phyloP scores from a whole-genome alignment of 2,888 invertebrate species.

The Cheilosia soror region DNA sequence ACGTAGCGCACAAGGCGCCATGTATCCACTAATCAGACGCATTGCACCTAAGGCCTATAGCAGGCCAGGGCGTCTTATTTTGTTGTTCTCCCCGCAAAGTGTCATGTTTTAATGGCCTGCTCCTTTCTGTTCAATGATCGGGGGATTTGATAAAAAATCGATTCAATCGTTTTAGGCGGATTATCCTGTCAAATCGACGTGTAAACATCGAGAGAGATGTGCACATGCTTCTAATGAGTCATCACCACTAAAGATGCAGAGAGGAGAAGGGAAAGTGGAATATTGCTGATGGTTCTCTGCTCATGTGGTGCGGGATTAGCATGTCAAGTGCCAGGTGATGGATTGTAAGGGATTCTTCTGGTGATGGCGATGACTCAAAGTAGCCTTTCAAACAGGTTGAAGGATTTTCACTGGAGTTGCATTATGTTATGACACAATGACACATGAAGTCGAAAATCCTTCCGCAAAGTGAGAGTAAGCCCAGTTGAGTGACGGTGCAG shows the following conservation, averaged over 20 bases:
- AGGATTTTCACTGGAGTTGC: conserved; percentile 23
- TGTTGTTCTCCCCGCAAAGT: not conserved
- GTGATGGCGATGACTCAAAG: conserved; percentile 33
- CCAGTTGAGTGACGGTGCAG: conserved; percentile 14
- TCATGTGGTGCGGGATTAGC: conserved; percentile 42
- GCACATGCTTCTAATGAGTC: conserved; percentile 52
- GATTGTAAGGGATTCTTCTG: conserved; percentile 43
- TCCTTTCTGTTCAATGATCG: conserved; percentile 10
- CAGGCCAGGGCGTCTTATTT: conserved; percentile 6
- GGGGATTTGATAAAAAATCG: conserved; percentile 28
- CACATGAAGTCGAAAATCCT: conserved; percentile 49
- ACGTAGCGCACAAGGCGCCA: conserved; percentile 45
- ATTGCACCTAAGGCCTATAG: conserved; percentile 35
- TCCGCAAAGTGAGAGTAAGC: conserved; percentile 34
- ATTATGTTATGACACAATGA: conserved; percentile 22
- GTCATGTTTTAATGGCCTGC: conserved; percentile 29
- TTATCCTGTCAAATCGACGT: conserved; percentile 69
- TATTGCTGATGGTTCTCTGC: conserved; percentile 4
- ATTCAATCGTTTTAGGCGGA: conserved; percentile 56
- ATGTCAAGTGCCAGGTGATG: conserved; percentile 52
- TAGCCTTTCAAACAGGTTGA: conserved; percentile 14
- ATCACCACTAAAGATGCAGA: conserved; percentile 24
- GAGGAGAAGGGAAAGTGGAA: not conserved
- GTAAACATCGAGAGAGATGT: conserved; percentile 53
- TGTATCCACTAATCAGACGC: conserved; percentile 50